phyloP scores from a whole-genome alignment of 2,113 vertebrate species.

The Forbesichthys agassizii region DNA sequence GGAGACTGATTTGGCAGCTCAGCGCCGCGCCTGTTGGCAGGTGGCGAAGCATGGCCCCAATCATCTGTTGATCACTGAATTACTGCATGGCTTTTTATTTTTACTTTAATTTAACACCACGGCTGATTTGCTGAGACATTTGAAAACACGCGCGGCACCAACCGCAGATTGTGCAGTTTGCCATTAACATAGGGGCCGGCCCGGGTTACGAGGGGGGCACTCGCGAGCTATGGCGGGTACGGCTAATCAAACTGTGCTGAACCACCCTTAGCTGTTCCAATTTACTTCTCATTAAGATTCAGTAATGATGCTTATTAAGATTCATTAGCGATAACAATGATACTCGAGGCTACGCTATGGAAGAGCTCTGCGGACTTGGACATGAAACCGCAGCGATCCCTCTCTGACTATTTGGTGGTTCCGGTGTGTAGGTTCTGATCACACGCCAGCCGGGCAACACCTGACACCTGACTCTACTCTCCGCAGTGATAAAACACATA shows the following conservation, averaged over 20 bases:
- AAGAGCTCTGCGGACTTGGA: background rate
- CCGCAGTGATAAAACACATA: conserved; percentile 43
- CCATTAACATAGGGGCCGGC: conserved; percentile 28
- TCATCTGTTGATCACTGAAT: conserved; percentile 62
- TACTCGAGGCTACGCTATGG: background rate
- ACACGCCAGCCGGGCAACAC: background rate
- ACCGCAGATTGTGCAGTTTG: conserved; percentile 35
- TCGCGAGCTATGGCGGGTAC: conserved; percentile 12
- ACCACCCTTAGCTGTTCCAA: conserved; percentile 3
- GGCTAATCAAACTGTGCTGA: conserved; percentile 24
- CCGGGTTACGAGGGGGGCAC: conserved; percentile 30
- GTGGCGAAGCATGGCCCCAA: conserved; percentile 55
- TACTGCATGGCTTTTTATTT: conserved; percentile 26
- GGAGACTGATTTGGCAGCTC: conserved; percentile 69
- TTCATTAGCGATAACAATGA: conserved; percentile 7
- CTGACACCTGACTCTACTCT: background rate
- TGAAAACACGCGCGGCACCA: conserved; percentile 28
- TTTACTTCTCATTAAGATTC: conserved; percentile 17
- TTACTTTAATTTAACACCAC: conserved; percentile 41
- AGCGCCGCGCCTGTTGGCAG: conserved; percentile 63
- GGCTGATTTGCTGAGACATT: conserved; percentile 43
- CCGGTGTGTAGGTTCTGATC: background rate
- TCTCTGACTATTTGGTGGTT: background rate
- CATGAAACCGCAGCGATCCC: background rate
- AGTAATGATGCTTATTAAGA: conserved; percentile 19